Conservation (phyloP, 2,797 vertebrate genomes). For the Chelon labrosus region DNA sequence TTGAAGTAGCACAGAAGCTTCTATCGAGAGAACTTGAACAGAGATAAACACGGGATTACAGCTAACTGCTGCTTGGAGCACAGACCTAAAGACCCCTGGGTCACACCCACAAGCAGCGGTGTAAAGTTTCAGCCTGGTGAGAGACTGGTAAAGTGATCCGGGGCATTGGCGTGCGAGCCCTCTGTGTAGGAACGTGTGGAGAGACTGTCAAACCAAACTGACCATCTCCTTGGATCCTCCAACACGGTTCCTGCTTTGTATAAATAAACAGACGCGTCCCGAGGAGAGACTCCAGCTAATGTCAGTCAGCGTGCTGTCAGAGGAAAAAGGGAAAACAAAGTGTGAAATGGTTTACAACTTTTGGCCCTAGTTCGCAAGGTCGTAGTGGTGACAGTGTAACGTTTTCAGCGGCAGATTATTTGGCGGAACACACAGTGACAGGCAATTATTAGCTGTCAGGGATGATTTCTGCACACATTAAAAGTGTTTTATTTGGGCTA, state of each 20-base stretch:
- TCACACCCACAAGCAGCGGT: conserved; percentile 47
- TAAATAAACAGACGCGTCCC: conserved; percentile 71
- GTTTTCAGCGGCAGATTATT: conserved; percentile 12
- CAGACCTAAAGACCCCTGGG: conserved; percentile 54
- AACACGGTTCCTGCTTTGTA: conserved; percentile 58
- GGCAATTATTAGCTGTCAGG: background rate
- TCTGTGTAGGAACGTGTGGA: conserved; percentile 55
- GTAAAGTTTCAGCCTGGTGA: conserved; percentile 72
- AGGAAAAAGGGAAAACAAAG: conserved; percentile 17
- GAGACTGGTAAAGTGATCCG: conserved; percentile 75
- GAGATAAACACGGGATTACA: conserved; percentile 78
- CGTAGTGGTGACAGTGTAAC: conserved; percentile 22
- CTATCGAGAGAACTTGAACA: conserved; percentile 48
- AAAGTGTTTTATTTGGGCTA: background rate
- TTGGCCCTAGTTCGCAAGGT: conserved; percentile 7
- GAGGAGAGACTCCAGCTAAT: conserved; percentile 24
- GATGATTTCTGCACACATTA: background rate
- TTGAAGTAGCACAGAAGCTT: conserved; percentile 61
- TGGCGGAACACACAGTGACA: background rate
- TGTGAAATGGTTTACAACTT: conserved; percentile 31
- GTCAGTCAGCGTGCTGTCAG: conserved; percentile 28
- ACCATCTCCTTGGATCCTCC: conserved; percentile 54
- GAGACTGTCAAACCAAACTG: conserved; percentile 73
- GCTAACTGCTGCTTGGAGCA: conserved; percentile 56
- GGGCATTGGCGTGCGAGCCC: conserved; percentile 40